Evolutionary conservation across 2,113 vertebrate species (phyloP).

Genomic region (Pteropus alecto): DNA sequence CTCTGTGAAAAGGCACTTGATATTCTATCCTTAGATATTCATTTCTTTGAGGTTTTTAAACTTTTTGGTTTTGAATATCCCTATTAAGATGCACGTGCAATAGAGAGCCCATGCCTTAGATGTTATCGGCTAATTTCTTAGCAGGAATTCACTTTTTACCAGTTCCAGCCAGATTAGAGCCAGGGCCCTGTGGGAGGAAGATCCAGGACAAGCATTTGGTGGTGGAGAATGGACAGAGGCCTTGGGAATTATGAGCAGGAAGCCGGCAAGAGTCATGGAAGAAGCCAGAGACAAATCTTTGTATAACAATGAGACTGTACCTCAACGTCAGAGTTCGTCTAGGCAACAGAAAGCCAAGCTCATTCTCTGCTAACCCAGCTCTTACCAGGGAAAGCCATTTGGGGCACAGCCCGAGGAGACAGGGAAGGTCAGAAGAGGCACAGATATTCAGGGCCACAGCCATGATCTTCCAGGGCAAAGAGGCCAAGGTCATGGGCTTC

Average conservation of each 20-base stretch:
- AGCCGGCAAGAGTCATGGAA: background rate
- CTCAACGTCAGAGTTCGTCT: background rate
- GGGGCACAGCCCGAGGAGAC: background rate
- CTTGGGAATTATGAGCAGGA: background rate
- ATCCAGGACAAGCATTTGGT: background rate
- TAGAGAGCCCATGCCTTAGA: background rate
- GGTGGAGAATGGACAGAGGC: background rate
- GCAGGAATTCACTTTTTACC: slow-evolving; percentile 16
- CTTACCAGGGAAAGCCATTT: slow-evolving; percentile 3
- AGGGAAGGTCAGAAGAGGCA: slow-evolving; percentile 4
- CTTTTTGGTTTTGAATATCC: background rate
- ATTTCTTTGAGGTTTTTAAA: background rate
- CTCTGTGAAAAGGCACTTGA: background rate
- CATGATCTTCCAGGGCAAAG: background rate
- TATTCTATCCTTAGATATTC: background rate
- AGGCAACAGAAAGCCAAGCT: background rate
- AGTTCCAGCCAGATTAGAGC: background rate
- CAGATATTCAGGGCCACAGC: background rate
- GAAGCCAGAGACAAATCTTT: background rate
- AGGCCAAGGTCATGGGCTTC: slow-evolving; percentile 38
- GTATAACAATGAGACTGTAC: background rate
- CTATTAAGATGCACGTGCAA: background rate
- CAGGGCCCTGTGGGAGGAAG: background rate
- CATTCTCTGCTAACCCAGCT: slow-evolving; percentile 1
- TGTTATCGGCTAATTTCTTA: background rate